A percentile compares a stretch with the other conserved stretches of the same genome.
Conservation (phyloP, 1,140 invertebrate species). For the Monochamus saltuarius region DNA sequence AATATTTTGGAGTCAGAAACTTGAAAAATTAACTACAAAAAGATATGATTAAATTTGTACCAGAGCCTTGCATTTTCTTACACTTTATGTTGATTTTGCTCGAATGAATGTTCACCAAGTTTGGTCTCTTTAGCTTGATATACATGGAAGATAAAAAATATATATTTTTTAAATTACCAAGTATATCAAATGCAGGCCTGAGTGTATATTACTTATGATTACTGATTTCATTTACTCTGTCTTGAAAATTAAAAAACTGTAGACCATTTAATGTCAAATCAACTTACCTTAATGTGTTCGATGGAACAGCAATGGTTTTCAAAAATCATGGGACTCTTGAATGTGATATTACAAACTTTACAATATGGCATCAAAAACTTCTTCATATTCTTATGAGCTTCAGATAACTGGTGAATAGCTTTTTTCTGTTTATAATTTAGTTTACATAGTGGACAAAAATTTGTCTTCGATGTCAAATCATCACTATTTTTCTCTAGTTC, state of each 20-base stretch:
- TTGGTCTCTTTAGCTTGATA: too few relatives aligned
- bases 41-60: background rate
- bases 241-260: too few relatives aligned
- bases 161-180: too few relatives aligned
- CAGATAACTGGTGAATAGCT: conserved; percentile 71
- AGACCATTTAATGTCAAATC: background rate
- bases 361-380: conserved; percentile 79
- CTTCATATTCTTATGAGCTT: conserved; percentile 77
- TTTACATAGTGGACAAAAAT: conserved; percentile 76
- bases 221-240: too few relatives aligned
- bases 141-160: too few relatives aligned
- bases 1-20: conserved; percentile 11
- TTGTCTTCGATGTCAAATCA: conserved; percentile 61
- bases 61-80: background rate
- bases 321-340: conserved; percentile 78
- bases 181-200: too few relatives aligned
- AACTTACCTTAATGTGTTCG: conserved; percentile 72
- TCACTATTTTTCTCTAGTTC: conserved; percentile 68
- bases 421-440: conserved; percentile 75
- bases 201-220: too few relatives aligned
- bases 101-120: too few relatives aligned
- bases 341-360: conserved; percentile 68
- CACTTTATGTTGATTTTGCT: too few relatives aligned
- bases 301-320: conserved; percentile 77
- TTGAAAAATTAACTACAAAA: conserved; percentile 7